A percentile compares a stretch with the other conserved stretches of the same genome.
phyloP scores from a whole-genome alignment of 2,113 vertebrate species.

The Equus przewalskii region DNA sequence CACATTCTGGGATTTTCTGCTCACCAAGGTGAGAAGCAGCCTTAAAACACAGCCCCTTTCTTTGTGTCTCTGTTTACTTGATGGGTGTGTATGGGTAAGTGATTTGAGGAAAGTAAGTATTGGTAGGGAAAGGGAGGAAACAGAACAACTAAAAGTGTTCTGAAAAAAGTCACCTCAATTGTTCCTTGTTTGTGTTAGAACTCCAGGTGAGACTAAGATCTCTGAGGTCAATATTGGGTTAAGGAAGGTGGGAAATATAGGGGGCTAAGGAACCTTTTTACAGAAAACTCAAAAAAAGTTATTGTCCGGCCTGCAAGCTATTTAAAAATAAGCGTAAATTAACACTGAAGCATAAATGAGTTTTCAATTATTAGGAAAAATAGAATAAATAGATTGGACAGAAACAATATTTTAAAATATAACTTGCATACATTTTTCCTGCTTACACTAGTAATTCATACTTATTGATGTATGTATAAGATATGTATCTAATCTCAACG shows the following conservation, averaged over 20 bases:
- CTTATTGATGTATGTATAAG: not conserved
- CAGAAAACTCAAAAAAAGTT: not conserved
- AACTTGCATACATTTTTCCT: not conserved
- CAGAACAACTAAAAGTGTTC: not conserved
- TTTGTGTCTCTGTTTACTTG: not conserved
- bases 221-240: not conserved
- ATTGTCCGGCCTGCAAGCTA: not conserved
- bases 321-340: conserved; percentile 36
- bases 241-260: not conserved
- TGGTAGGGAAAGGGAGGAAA: not conserved
- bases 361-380: not conserved
- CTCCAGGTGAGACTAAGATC: not conserved
- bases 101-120: not conserved
- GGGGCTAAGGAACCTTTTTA: not conserved
- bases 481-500: not conserved
- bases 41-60: not conserved
- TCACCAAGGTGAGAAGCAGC: not conserved
- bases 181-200: not conserved
- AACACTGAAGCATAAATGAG: not conserved
- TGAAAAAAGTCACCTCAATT: not conserved
- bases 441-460: not conserved
- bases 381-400: not conserved
- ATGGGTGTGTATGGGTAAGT: not conserved
- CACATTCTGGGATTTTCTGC: not conserved
- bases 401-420: not conserved